A percentile compares a stretch with the other conserved stretches of the same genome.
phyloP scores from a whole-genome alignment of 2,113 vertebrate genomes.

The Trematomus loennbergii region DNA sequence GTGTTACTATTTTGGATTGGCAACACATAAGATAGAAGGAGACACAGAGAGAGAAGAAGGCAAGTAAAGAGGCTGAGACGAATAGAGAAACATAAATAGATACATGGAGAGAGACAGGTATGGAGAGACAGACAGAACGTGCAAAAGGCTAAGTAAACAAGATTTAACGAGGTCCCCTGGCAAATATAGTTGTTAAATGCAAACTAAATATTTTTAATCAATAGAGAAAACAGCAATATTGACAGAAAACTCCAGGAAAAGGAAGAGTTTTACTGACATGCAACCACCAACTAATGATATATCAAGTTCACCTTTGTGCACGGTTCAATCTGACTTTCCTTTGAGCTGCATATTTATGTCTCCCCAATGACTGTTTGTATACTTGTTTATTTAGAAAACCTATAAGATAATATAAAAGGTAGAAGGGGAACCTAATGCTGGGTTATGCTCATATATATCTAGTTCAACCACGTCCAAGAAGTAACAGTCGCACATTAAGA shows the following conservation, averaged over 20 bases:
- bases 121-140: neutral
- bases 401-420: slow-evolving; percentile 1
- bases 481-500: neutral
- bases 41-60: neutral
- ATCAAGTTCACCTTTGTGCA: too few relatives aligned
- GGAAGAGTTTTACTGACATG: neutral
- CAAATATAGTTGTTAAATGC: slow-evolving; percentile 14
- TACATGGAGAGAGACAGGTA: slow-evolving; percentile 17
- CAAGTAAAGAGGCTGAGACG: neutral
- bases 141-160: slow-evolving; percentile 40
- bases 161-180: neutral
- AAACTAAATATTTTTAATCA: slow-evolving; percentile 19
- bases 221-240: slow-evolving; percentile 23
- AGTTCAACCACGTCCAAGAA: neutral
- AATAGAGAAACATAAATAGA: slow-evolving; percentile 3
- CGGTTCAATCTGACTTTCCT: neutral
- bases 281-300: neutral
- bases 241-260: neutral
- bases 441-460: too few relatives aligned
- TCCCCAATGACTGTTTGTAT: neutral
- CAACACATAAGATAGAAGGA: slow-evolving; percentile 19
- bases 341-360: neutral
- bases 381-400: neutral
- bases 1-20: slow-evolving; percentile 40
- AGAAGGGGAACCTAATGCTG: neutral